Percentiles rank a stretch among this genome's conserved stretches.
These are phyloP conservation scores for Apodemus speciosus DNA, from an alignment of 2,113 vertebrate genomes.

Conservation along the genomic window DNA sequence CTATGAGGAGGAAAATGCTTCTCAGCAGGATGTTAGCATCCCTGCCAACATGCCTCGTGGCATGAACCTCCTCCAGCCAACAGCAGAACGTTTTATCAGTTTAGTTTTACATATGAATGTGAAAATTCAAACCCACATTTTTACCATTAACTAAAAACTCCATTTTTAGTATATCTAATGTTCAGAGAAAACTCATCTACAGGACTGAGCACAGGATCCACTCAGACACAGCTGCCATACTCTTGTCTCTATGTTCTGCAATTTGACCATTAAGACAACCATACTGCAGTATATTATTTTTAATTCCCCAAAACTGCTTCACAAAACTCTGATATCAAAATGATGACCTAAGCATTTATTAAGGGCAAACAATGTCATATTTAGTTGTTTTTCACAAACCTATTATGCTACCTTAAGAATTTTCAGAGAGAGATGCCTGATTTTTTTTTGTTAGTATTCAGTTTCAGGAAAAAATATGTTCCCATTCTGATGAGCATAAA, in stretches of 20 bases:
- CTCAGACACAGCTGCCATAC: background rate
- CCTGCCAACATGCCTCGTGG: background rate
- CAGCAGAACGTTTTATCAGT: background rate
- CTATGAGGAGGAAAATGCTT: conserved; percentile 18
- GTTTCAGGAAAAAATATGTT: conserved; percentile 39
- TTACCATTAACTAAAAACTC: background rate
- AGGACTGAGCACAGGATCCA: background rate
- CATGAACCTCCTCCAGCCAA: conserved; percentile 27
- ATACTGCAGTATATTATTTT: background rate
- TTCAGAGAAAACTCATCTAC: background rate
- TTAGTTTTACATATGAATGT: background rate
- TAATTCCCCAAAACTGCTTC: background rate
- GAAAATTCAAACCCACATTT: background rate
- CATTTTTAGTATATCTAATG: background rate
- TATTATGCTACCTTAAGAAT: background rate
- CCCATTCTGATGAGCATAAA: conserved; percentile 29
- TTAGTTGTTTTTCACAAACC: conserved; percentile 5
- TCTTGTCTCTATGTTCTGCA: background rate
- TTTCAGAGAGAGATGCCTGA: background rate
- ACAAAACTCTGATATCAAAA: background rate
- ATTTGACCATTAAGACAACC: background rate
- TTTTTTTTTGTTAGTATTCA: conserved; percentile 24
- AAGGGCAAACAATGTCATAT: background rate
- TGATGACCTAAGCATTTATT: background rate
- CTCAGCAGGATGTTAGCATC: conserved; percentile 14